Base-by-base conservation (phyloP, 2,888 invertebrate genomes). In the Mesoligia furuncula region DNA sequence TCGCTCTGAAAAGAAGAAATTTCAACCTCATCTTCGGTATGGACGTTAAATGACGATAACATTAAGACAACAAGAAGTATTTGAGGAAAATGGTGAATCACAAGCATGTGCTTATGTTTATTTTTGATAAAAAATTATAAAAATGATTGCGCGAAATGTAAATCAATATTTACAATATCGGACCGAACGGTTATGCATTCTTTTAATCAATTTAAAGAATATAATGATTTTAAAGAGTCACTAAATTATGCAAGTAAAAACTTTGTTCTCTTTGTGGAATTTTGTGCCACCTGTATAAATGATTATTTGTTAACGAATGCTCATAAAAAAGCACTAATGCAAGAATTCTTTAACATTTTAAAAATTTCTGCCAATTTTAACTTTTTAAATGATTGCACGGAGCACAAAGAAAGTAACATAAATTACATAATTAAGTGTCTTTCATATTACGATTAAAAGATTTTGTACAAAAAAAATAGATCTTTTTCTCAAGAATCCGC, bases 71-170 rank as follows among this genome's bases (percentile, higher is more conserved):
- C 65, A 73, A 13, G 72, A 64, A 27, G 51, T 54, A 73, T 65
- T 51, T 39, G 65, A 65, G 51, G 51, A 65, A 27, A 65, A 39
- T n/a, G 39, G 36, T 15, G 51, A 51, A 51, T 15, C 65, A 51
- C 73, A 64, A 64, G 72, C 7, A 51, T 73, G 65, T 39, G 72
- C 72, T n/a, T 72, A 72, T 48, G 62, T 64, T n/a, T 64, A 51
- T 73, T 51, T 65, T 20, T 73, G 8, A 73, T 73, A 2, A 39
- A 65, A 61, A 51, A 39, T 6, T 51, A 9, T 15, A 65, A 51
- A 39, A 73, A 42, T 39, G 0, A 64, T 8, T 66, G 51, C 2
- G n/a, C 48, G 48, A 64, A 64, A n/a, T 64, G 48, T 48, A 48
- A 51, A 20, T 15, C 48, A 15, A 51, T 73, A 24, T 65, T 73